These are phyloP conservation scores for Drosophila equinoxialis DNA, from an alignment of 1,140 invertebrate genomes.

Conservation along the genomic window DNA sequence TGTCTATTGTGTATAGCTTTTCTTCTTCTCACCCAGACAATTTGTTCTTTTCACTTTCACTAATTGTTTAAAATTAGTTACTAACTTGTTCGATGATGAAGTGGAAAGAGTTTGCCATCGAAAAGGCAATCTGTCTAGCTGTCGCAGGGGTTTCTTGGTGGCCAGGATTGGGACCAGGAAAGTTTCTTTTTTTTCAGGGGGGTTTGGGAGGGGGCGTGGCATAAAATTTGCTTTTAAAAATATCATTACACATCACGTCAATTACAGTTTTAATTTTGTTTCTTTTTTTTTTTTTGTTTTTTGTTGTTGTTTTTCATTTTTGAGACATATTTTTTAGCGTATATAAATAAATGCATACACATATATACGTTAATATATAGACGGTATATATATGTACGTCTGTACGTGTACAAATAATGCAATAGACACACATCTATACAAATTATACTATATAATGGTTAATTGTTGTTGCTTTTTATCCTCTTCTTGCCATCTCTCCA, in stretches of 20 bases:
- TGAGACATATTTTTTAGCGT: slow-evolving; percentile 64
- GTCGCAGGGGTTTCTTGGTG: background rate
- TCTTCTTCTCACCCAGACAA: background rate
- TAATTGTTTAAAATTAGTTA: background rate
- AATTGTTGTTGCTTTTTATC: slow-evolving; percentile 36
- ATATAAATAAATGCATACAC: slow-evolving; percentile 76
- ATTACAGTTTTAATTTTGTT: slow-evolving; percentile 71
- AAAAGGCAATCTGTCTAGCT: background rate
- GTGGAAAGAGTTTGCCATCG: background rate
- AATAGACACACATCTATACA: slow-evolving; percentile 81
- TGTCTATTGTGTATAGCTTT: slow-evolving; percentile 11
- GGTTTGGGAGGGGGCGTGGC: slow-evolving; percentile 40
- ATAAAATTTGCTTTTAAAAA: slow-evolving; percentile 82
- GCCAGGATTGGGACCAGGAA: background rate
- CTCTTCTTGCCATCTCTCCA: slow-evolving; percentile 14
- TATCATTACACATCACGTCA: slow-evolving; percentile 81
- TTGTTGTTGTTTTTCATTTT: slow-evolving; percentile 34
- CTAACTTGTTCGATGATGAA: too few relatives aligned
- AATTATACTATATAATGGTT: slow-evolving; percentile 81
- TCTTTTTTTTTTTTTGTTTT: slow-evolving; percentile 47
- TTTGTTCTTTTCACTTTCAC: background rate
- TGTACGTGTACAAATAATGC: slow-evolving; percentile 77
- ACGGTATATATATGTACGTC: slow-evolving; percentile 60
- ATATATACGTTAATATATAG: slow-evolving; percentile 61
- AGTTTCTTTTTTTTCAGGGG: background rate